Evolutionary conservation across 2,797 vertebrate species (phyloP), one percentile per base, ranked within the genome.

Genomic region (Parambassis ranga): DNA sequence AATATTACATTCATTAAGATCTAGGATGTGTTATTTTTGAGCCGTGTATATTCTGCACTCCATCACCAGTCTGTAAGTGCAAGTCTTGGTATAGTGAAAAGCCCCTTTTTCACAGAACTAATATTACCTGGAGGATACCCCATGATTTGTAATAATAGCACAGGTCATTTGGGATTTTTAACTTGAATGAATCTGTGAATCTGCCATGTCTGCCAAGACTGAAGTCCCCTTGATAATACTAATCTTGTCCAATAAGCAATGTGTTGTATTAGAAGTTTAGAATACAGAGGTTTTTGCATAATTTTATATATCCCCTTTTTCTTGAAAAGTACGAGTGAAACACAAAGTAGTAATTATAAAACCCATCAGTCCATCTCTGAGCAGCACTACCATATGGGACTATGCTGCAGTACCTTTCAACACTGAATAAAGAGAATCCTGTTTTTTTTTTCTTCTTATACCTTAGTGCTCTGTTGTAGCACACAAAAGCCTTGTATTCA

Each of bases 101-200:
- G 13, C 65, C 61, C 24, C 38, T 30, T 64, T 70, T 57, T 58
- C 39, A 41, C 48, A 38, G 30, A 14, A 44, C 55, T 61, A 41
- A 66, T 59, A 64, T 57, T 28, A 75, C 63, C 53, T 19, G 23
- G 4, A 38, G 42, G 68, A 75, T 1, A 6, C 24, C n/a, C 14
- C 10, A 32, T 62, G 71, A 71, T 83, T 81, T 74, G 55, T 61
- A 77, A 65, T 80, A 61, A 68, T 63, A 44, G 55, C 22, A 5
- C 7, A 31, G 32, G 65, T 75, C 50, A 44, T 71, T 14, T 39
- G 24, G 31, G 56, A n/a, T n/a, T n/a, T n/a, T n/a, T n/a, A n/a
- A n/a, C n/a, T n/a, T n/a, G n/a, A n/a, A n/a, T n/a, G n/a, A n/a
- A n/a, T n/a, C n/a, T n/a, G n/a, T n/a, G n/a, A 64, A 61, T 77